phyloP scores from a whole-genome alignment of 2,113 vertebrate species.

The Tapirus terrestris region DNA sequence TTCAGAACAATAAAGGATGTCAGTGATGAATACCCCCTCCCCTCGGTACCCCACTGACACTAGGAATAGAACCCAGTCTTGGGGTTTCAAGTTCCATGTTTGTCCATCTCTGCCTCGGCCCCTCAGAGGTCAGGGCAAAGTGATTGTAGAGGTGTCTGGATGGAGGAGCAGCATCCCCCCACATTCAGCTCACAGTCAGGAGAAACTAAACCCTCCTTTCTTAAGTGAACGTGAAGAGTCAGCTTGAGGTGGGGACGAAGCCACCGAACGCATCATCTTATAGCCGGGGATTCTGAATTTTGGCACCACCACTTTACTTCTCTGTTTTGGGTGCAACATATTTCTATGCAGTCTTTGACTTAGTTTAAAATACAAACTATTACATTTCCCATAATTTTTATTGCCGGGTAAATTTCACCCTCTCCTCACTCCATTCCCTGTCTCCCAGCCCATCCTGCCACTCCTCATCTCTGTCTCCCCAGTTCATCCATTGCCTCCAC shows the following conservation, averaged over 20 bases:
- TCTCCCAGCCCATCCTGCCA: no score
- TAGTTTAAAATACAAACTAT: background rate
- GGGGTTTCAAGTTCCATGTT: background rate
- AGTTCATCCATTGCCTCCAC: no score
- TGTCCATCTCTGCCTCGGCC: rapidly evolving
- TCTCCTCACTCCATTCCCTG: no score
- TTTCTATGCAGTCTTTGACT: background rate
- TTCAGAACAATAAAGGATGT: no score
- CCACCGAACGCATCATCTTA: rapidly evolving
- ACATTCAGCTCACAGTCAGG: background rate
- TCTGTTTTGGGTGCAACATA: background rate
- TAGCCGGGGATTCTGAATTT: background rate
- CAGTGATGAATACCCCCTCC: background rate
- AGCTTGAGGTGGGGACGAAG: background rate
- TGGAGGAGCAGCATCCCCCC: background rate
- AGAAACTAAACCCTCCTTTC: background rate
- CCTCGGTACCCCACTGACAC: background rate
- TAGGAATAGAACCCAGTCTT: background rate
- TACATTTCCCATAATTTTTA: background rate
- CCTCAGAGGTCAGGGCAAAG: background rate
- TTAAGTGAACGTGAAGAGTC: background rate
- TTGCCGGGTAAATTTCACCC: no score
- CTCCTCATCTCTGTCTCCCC: background rate
- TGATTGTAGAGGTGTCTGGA: background rate
- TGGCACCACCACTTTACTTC: background rate